Evolutionary conservation across 2,888 invertebrate genomes (phyloP).

Genomic region (Drosophila prolongata): DNA sequence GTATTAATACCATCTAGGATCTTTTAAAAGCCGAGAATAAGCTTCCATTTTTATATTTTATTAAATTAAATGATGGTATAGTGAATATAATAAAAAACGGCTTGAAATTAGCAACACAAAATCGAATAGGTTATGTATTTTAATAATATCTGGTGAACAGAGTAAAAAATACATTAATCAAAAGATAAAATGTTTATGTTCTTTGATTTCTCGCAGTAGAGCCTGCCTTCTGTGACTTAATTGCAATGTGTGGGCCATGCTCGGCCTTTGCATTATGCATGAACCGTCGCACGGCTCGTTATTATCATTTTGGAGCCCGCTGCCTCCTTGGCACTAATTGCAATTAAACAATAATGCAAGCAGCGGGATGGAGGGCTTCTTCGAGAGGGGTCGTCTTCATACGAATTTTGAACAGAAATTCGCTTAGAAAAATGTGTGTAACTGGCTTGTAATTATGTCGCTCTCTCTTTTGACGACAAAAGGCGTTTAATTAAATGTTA

Average conservation of each 20-base stretch:
- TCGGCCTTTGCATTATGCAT: slow-evolving; percentile 71
- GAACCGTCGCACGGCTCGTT: slow-evolving; percentile 56
- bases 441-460: slow-evolving; percentile 61
- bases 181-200: background rate
- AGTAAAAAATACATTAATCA: too few relatives aligned
- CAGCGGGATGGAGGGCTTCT: background rate
- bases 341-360: slow-evolving; percentile 76
- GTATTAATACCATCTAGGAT: too few relatives aligned
- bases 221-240: slow-evolving; percentile 67
- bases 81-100: too few relatives aligned
- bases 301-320: slow-evolving; percentile 67
- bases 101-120: too few relatives aligned
- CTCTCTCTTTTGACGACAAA: slow-evolving; percentile 53
- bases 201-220: slow-evolving; percentile 19
- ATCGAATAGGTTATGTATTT: too few relatives aligned
- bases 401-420: slow-evolving; percentile 50
- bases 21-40: too few relatives aligned
- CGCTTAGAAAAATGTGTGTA: slow-evolving; percentile 62
- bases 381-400: background rate
- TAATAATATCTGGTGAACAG: too few relatives aligned
- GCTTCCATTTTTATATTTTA: too few relatives aligned
- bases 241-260: slow-evolving; percentile 61
- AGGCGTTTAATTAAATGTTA: slow-evolving; percentile 79
- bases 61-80: too few relatives aligned
- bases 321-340: slow-evolving; percentile 71